A percentile compares a stretch with the other conserved stretches of the same genome.
Conservation (phyloP, 2,113 vertebrate genomes). For the Psephotus haematonotus region DNA sequence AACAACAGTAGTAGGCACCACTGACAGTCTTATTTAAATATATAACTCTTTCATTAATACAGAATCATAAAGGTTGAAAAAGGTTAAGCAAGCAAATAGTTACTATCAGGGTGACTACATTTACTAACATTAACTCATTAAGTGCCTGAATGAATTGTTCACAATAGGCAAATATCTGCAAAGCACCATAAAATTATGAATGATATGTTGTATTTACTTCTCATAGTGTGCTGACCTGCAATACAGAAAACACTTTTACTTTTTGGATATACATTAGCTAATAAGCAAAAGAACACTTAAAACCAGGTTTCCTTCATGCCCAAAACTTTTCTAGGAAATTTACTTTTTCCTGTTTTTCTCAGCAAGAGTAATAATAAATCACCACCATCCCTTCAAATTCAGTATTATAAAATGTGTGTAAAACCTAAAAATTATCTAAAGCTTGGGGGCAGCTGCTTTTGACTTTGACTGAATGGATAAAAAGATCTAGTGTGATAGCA, state of each 20-base stretch:
- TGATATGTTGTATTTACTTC: constrained; percentile 18
- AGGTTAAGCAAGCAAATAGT: background rate
- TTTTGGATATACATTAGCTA: background rate
- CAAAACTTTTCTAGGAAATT: background rate
- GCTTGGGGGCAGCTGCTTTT: background rate
- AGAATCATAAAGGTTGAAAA: constrained; percentile 2
- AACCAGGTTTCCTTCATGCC: background rate
- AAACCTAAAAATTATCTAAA: background rate
- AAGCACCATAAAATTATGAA: constrained; percentile 32
- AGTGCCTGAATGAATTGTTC: constrained; percentile 23
- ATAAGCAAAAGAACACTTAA: background rate
- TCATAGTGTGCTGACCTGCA: background rate
- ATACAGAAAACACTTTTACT: background rate
- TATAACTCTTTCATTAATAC: background rate
- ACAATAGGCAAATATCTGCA: constrained; percentile 18
- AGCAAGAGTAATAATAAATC: background rate
- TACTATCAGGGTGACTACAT: constrained; percentile 21
- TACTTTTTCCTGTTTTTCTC: background rate
- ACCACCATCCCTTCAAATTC: background rate
- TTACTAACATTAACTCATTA: constrained; percentile 2
- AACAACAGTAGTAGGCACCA: background rate
- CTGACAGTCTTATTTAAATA: constrained; percentile 30
- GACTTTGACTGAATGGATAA: background rate
- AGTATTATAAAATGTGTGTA: background rate
- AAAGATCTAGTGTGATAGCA: background rate